phyloP scores from a whole-genome alignment of 1,140 invertebrate genomes.

The Uloborus diversus region DNA sequence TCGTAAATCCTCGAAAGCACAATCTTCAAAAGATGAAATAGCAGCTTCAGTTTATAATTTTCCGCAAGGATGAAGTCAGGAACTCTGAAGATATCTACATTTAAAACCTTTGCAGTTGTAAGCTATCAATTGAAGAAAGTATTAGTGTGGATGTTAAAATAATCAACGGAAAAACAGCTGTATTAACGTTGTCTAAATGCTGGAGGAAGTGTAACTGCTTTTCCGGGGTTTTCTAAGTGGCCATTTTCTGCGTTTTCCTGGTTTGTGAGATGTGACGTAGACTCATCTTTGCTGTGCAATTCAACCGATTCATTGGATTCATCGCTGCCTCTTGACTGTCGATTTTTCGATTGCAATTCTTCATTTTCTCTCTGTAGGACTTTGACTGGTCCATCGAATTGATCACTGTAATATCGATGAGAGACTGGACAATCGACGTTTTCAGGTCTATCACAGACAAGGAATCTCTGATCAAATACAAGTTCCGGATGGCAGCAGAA shows the following conservation, averaged over 20 bases:
- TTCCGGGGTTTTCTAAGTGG: slow-evolving; percentile 32
- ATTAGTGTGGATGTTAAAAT: no score
- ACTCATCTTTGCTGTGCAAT: background rate
- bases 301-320: slow-evolving; percentile 7
- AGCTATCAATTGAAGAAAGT: no score
- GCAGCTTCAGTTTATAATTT: no score
- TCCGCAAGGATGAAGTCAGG: no score
- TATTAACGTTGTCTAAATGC: slow-evolving; percentile 35
- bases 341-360: slow-evolving; percentile 15
- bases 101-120: no score
- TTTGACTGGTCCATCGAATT: slow-evolving; percentile 50
- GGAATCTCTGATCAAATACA: slow-evolving; percentile 48
- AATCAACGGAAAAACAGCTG: no score
- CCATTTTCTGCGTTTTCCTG: slow-evolving; percentile 5
- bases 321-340: slow-evolving; percentile 13
- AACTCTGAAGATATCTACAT: no score
- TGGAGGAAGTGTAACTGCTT: slow-evolving; percentile 46
- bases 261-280: background rate
- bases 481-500: slow-evolving; percentile 52
- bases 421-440: slow-evolving; percentile 48
- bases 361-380: slow-evolving; percentile 45
- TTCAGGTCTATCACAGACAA: slow-evolving; percentile 50
- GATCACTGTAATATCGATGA: slow-evolving; percentile 34
- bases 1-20: no score
- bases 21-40: no score